Conservation (phyloP, 2,113 vertebrate species). For the Hemibagrus wyckioides region DNA sequence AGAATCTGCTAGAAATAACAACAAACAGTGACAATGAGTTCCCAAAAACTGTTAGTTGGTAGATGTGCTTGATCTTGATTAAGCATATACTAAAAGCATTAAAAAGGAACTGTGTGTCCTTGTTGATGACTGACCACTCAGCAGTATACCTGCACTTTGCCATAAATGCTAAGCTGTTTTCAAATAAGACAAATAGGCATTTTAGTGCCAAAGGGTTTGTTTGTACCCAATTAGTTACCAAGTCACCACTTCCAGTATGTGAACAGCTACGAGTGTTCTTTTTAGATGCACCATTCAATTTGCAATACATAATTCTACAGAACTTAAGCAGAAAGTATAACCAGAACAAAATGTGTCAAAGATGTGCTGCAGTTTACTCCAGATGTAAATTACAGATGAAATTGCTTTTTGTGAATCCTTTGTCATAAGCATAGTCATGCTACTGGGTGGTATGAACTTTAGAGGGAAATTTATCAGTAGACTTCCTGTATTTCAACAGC, state of each 20-base stretch:
- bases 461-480: neutral
- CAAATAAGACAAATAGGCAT: neutral
- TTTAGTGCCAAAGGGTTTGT: neutral
- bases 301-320: neutral
- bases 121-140: neutral
- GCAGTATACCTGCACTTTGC: neutral
- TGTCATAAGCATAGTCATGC: neutral
- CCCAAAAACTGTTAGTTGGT: neutral
- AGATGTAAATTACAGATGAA: neutral
- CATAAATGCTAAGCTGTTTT: neutral
- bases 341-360: neutral
- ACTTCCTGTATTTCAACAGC: conserved; percentile 33
- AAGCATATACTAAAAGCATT: neutral
- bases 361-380: neutral
- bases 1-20: neutral
- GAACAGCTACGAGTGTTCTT: neutral
- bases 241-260: neutral
- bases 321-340: too few relatives aligned
- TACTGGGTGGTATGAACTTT: too few relatives aligned
- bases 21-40: neutral
- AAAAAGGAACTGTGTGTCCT: neutral
- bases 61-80: neutral
- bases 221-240: neutral
- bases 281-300: neutral
- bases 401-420: neutral